Evolutionary conservation across 1,140 invertebrate genomes (phyloP), one percentile per base, ranked within the genome.

Genomic region (Prorops nasuta): DNA sequence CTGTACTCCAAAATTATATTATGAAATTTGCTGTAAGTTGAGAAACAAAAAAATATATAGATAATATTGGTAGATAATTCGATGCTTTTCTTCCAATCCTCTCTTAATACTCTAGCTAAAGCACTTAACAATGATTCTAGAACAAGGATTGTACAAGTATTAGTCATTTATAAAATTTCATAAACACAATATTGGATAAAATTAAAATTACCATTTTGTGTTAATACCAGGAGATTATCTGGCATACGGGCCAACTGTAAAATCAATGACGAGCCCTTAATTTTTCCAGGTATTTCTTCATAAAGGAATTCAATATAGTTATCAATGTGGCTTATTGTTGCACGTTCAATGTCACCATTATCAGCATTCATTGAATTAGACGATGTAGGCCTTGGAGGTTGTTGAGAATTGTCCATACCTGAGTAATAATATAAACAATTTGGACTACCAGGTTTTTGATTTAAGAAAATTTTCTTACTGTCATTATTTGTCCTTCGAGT

Each of bases 1-100:
- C 94, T 94, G 64, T 92, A 92, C 64, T 92, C 89, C 9, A 90
- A 80, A 39, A 99, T 90, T 9, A 98, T 86, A 28, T 87, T 85
- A 74, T 99, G 96, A 79, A 99, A 98, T 66, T 94, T 87, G 57
- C 88, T 88, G 70, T 96, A 98, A n/a, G 90, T 91, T 9, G 96
- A 98, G 73, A 99, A 96, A 71, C 93, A 97, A 69, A 96, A 95
- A 78, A 98, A 99, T 55, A 94, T 92, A 69, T 95, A 95, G 51
- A 98, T 88, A 67, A 99, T 94, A 74, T 98, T 97, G 58, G 92
- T 97, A 45, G 93, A 95, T 20, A 99, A 75, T 73, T 98, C 95
- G 63, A 98, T 89, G 71, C 93, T 98, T 67, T 91, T 88, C 77
- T 90, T 92, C 89, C 94, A 98, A 78, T 99, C 96, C 81, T 99